Evolutionary conservation across 2,797 vertebrate genomes (phyloP), one percentile per base, ranked within the genome.

Genomic region (Atherinosoma microstoma): DNA sequence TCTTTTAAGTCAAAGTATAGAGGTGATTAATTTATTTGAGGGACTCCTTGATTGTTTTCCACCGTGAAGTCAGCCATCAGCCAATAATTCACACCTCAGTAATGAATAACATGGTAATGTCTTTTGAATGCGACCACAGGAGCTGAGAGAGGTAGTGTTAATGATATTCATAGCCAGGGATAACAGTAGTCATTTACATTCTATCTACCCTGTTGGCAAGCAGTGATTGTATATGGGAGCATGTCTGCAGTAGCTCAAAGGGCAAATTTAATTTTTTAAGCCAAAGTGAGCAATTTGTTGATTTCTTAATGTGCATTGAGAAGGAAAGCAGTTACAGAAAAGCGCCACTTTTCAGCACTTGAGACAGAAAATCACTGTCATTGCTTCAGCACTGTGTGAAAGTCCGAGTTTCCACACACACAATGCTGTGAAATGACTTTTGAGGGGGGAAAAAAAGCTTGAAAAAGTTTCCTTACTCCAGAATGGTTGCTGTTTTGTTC

Each of bases 51-150:
- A 64, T 60, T 67, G 49, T 4, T 64, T 13, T 11, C 32, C 75
- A 68, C 66, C 45, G 36, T n/a, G 29, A 63, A 56, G 70, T 75
- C 73, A 68, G 64, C 45, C 72, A 86, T n/a, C 69, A 75, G 73
- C 68, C 70, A 67, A 71, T 73, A 64, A 73, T 80, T 89, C 81
- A 83, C 89, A 89, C 87, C 75, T 91, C 78, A 58, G 36, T 84
- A 87, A 86, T 85, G 72, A 85, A 51, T 66, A 71, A 83, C 35
- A 63, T 58, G 80, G 57, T 76, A 53, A 85, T 74, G 75, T 65
- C 49, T 62, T 62, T 47, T 70, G 70, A 79, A 75, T 54, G 49
- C 67, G 78, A 22, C 77, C 67, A 45, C 24, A 51, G 67, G 63
- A 34, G 78, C 58, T 70, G 64, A 84, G 67, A 79, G 71, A 73